Evolutionary conservation across 2,888 invertebrate species (phyloP).

Genomic region (Oligia strigilis): DNA sequence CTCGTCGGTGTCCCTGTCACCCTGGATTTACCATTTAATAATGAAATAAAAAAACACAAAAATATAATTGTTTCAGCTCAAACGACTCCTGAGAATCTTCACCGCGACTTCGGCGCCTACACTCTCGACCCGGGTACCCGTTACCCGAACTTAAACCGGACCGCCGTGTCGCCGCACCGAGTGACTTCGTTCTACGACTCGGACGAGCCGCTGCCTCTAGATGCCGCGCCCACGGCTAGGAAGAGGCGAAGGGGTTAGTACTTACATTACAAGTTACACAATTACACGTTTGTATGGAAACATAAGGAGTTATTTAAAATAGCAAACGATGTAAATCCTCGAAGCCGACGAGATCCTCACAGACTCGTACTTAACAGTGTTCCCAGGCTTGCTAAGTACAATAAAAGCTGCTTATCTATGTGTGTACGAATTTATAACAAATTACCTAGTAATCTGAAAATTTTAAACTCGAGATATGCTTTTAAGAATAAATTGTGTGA

Average conservation of each 20-base stretch:
- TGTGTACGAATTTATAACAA: too few relatives aligned
- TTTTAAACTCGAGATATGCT: too few relatives aligned
- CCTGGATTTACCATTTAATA: not conserved
- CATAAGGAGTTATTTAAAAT: too few relatives aligned
- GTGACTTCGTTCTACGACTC: conserved; percentile 88
- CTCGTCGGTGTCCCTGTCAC: not conserved
- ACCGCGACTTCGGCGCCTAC: conserved; percentile 96
- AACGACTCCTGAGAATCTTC: conserved; percentile 98
- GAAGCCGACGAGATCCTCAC: too few relatives aligned
- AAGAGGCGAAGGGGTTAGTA: conserved; percentile 78
- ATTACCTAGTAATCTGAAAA: too few relatives aligned
- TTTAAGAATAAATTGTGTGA: too few relatives aligned
- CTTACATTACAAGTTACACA: not conserved
- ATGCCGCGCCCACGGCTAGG: conserved; percentile 74
- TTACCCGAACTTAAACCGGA: conserved; percentile 95
- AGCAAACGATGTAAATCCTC: too few relatives aligned
- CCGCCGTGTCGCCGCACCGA: conserved; percentile 94
- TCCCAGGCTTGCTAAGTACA: too few relatives aligned
- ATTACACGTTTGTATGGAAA: too few relatives aligned
- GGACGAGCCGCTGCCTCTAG: conserved; percentile 83
- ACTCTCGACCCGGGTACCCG: conserved; percentile 96
- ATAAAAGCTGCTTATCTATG: too few relatives aligned
- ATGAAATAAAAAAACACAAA: not conserved
- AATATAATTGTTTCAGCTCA: conserved; percentile 92
- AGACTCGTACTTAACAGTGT: too few relatives aligned